Evolutionary conservation across 2,797 vertebrate genomes (phyloP).

Genomic region (Enteromius treurensis): DNA sequence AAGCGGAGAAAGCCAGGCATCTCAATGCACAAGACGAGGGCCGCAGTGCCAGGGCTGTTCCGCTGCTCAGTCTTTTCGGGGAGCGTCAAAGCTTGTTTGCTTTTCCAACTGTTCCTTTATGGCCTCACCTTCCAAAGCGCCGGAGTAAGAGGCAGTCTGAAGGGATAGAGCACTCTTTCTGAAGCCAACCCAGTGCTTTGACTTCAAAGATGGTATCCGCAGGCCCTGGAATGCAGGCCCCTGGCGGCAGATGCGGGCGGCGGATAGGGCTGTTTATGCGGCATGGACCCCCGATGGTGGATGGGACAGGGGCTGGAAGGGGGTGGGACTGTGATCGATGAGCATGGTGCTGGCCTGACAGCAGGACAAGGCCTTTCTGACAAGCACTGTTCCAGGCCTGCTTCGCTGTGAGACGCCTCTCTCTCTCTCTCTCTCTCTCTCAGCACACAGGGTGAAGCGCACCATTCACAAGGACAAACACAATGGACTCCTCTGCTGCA

Average conservation of each 20-base stretch:
- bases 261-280: conserved; percentile 72
- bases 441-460: conserved; percentile 37
- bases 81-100: conserved; percentile 75
- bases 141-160: conserved; percentile 54
- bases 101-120: conserved; percentile 73
- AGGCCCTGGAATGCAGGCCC: conserved; percentile 79
- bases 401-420: conserved; percentile 40
- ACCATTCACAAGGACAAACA: conserved; percentile 55
- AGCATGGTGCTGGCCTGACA: conserved; percentile 69
- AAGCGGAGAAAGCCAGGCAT: conserved; percentile 47
- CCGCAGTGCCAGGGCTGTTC: conserved; percentile 56
- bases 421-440: background rate
- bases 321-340: conserved; percentile 77
- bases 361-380: conserved; percentile 67
- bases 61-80: conserved; percentile 66
- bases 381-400: conserved; percentile 66
- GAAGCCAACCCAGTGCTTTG: conserved; percentile 65
- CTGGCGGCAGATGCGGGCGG: conserved; percentile 55
- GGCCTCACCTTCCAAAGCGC: conserved; percentile 66
- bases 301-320: conserved; percentile 62
- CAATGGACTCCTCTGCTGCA: conserved; percentile 55
- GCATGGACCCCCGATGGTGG: conserved; percentile 66
- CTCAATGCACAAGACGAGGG: conserved; percentile 43
- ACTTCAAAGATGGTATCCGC: conserved; percentile 82
- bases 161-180: conserved; percentile 49